Evolutionary conservation across 2,113 vertebrate species (phyloP), one percentile per base, ranked within the genome.

Genomic region (Prochilodus magdalenae): DNA sequence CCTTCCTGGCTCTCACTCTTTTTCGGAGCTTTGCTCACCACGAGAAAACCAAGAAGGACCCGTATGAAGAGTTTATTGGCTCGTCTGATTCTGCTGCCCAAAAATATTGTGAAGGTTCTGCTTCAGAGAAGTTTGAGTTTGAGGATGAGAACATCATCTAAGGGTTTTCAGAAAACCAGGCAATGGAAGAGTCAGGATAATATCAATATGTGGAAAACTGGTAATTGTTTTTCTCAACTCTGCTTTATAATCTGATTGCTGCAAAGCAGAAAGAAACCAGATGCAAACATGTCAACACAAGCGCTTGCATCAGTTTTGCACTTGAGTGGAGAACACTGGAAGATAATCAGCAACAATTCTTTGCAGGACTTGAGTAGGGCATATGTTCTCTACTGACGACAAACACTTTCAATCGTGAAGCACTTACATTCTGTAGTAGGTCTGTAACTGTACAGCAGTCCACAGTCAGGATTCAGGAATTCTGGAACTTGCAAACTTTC

Each of bases 141-240:
- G 96, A 96, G 94, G 96, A 97, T 55, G 93, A 97, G 92, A 92
- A 89, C 90, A 89, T 94, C 90, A 92, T 96, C 90, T 96, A 93
- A 93, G 86, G 83, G 72, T 94, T 88, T 90, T 89, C 65, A n/a
- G 33, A 26, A 8, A 44, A 51, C 6, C 92, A 92, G 91, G 89
- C 90, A 91, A 89, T 90, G 84, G 86, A 87, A 84, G 83, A 90
- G 88, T 89, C 89, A 92, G 86, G 87, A 90, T 90, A 92, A 91
- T 47, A 73, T 89, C 88, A 90, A 84, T 74, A 78, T 49, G 22
- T 59, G 77, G 89, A 73, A 85, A 85, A 90, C 91, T 92, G 91
- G 90, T 86, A 90, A 86, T 91, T 86, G 91, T 91, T 93, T 92
- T 78, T 80, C 51, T 69, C 69, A 89, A 89, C 86, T 75, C 81